A percentile compares a stretch with the other conserved stretches of the same genome.
These are phyloP conservation scores for Catamblyrhynchus diadema DNA, from an alignment of 2,797 vertebrate genomes.

Conservation along the genomic window DNA sequence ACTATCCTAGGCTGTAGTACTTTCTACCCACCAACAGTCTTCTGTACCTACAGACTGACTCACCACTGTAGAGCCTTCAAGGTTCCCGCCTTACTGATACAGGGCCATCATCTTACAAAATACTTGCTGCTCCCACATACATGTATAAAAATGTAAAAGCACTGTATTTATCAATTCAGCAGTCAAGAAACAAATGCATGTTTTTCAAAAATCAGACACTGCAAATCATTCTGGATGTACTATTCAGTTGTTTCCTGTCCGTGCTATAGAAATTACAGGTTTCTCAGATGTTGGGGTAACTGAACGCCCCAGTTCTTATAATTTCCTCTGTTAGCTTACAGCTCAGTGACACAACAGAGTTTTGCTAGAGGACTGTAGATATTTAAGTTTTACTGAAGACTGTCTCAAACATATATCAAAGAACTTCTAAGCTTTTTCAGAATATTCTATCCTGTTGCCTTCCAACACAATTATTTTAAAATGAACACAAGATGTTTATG, in stretches of 20 bases:
- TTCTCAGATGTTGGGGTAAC: not conserved
- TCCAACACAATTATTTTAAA: not conserved
- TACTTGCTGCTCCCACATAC: not conserved
- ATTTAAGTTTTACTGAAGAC: not conserved
- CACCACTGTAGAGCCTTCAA: not conserved
- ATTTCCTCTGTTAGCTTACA: not conserved
- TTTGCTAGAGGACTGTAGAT: not conserved
- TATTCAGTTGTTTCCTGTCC: not conserved
- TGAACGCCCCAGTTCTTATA: not conserved
- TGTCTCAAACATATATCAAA: not conserved
- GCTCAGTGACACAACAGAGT: not conserved
- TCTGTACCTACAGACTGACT: not conserved
- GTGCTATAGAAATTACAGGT: not conserved
- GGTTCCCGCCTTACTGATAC: not conserved
- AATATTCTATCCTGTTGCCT: not conserved
- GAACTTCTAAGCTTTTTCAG: not conserved
- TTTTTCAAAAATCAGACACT: not conserved
- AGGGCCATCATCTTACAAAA: not conserved
- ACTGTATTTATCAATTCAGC: not conserved
- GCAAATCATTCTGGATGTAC: not conserved
- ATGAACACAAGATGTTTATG: not conserved
- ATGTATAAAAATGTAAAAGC: not conserved
- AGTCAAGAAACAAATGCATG: not conserved
- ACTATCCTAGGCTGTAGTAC: not conserved
- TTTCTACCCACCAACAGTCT: not conserved